Percentiles rank a stretch among this genome's conserved stretches.
Evolutionary conservation across 2,113 vertebrate genomes (phyloP).

Genomic region (Cephalopterus ornatus): DNA sequence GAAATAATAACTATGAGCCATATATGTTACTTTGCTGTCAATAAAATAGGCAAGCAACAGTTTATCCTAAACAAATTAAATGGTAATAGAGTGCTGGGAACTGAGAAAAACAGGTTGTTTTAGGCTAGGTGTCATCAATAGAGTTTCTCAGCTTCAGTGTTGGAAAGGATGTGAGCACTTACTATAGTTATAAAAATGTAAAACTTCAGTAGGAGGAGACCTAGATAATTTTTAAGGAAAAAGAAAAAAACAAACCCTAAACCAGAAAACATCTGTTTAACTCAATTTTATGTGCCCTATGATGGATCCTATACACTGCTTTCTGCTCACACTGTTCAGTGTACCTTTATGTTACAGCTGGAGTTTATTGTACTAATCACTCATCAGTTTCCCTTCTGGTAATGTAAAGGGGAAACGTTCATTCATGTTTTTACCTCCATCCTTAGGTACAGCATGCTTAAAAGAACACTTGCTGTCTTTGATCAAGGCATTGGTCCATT

Average conservation of each 20-base stretch:
- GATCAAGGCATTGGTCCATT: neutral
- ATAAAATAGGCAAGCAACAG: neutral
- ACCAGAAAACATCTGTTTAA: neutral
- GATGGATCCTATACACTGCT: neutral
- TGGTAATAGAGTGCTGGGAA: neutral
- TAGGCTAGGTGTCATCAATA: neutral
- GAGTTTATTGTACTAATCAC: neutral
- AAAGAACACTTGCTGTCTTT: neutral
- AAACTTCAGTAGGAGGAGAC: neutral
- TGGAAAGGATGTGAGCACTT: neutral
- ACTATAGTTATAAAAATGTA: neutral
- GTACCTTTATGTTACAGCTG: neutral
- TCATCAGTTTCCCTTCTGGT: accelerated
- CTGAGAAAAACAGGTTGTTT: neutral
- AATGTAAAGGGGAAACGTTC: neutral
- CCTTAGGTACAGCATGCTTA: neutral
- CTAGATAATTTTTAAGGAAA: neutral
- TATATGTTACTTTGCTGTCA: neutral
- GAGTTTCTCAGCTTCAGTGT: neutral
- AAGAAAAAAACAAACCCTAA: neutral
- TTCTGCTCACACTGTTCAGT: neutral
- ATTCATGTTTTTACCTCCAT: neutral
- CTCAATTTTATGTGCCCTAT: neutral
- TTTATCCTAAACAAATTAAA: neutral
- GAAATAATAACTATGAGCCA: neutral